Evolutionary conservation across 2,797 vertebrate species (phyloP), one percentile per base, ranked within the genome.

Genomic region (Bryconaethiops microstoma): DNA sequence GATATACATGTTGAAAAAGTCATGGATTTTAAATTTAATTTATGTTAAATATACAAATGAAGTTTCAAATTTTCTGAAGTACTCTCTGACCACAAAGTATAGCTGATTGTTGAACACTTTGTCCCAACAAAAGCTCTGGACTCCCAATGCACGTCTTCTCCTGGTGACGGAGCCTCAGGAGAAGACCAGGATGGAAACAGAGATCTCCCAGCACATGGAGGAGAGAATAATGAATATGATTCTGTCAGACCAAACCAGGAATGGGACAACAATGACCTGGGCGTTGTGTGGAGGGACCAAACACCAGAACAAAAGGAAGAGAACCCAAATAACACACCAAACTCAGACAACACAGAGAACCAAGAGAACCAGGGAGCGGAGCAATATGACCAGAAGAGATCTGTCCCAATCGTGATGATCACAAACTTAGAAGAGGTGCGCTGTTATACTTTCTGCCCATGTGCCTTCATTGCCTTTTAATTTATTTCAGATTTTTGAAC

Each of bases 351-450:
- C 68, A 29, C 7, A 54, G 12, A 64, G 14, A 65, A 67, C 83
- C 35, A 40, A 54, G 67, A 84, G 82, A 86, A 80, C 82, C 82
- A 19, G 79, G 72, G 23, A 50, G 84, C 69, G 21, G 76, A 52
- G 39, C 39, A 7, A 7, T 25, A 1, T 40, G 17, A 71, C 9
- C 29, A 21, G n/a, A 54, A 75, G 13, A 65, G 63, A 67, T 23
- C 39, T 35, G 69, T 83, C 75, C 88, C 74, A 2, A 85, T 81
- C 14, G 89, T 89, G 52, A 83, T 89, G 69, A 90, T 93, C 86
- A 92, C 87, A 80, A 79, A 85, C 87, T 85, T 85, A 68, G 90
- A 86, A 80, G 90, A 92, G 91, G 88, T 93, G 75, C 88, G 90
- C 88, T 83, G 65, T 8, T 68, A 0, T 6, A 10, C 9, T 29